A percentile compares a stretch with the other conserved stretches of the same genome.
phyloP scores from a whole-genome alignment of 2,113 vertebrate species.

The Elephas maximus region DNA sequence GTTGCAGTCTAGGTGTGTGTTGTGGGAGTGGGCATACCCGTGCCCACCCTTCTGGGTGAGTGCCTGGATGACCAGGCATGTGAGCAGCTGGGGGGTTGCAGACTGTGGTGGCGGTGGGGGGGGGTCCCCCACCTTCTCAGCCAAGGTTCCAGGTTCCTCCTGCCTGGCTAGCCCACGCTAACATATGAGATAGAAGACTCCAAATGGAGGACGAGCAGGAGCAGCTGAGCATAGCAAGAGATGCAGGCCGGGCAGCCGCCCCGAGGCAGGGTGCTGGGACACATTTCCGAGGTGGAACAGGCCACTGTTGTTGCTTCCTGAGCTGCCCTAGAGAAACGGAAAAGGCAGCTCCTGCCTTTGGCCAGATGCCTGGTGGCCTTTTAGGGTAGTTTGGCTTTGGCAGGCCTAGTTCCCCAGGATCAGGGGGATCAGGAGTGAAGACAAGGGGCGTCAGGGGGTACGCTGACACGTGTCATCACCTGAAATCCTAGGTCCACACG shows the following conservation, averaged over 20 bases:
- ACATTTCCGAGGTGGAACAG: neutral
- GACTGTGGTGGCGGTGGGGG: neutral
- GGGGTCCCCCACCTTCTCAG: neutral
- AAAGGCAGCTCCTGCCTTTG: constrained; percentile 68
- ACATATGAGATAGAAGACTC: neutral
- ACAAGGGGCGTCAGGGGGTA: neutral
- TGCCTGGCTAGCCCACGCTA: neutral
- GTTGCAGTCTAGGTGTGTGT: too few species aligned
- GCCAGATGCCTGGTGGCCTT: constrained; percentile 72
- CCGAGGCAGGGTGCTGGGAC: neutral
- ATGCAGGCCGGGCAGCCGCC: neutral
- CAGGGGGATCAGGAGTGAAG: neutral
- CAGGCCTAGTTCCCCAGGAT: neutral
- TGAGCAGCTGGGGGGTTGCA: neutral
- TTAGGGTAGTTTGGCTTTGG: constrained; percentile 60
- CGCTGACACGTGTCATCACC: accelerated
- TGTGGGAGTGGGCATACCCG: too few species aligned
- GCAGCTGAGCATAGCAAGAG: neutral
- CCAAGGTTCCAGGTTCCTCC: neutral
- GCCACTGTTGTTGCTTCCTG: constrained; percentile 52
- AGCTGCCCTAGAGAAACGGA: constrained; percentile 58
- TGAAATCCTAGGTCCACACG: neutral
- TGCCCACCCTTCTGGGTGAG: neutral
- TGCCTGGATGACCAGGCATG: neutral
- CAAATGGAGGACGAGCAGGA: neutral